A percentile compares a stretch with the other conserved stretches of the same genome.
phyloP scores from a whole-genome alignment of 2,888 invertebrate species.

The Rutpela maculata region DNA sequence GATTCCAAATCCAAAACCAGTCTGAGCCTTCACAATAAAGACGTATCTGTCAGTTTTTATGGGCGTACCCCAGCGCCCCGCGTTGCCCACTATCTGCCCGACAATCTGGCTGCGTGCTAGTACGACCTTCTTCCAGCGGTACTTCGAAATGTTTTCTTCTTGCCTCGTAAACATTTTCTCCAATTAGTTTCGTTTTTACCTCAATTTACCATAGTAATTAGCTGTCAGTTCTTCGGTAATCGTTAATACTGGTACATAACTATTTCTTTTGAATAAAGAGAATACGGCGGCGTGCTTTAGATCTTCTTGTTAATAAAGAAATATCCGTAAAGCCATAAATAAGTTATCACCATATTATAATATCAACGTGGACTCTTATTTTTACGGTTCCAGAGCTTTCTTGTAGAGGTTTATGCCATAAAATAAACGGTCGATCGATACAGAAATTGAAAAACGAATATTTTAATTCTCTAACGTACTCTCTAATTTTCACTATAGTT shows the following conservation, averaged over 20 bases:
- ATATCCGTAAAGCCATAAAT: constrained; percentile 5
- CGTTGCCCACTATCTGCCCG: constrained; percentile 63
- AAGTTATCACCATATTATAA: constrained; percentile 11
- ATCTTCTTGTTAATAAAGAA: constrained; percentile 4
- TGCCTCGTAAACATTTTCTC: constrained; percentile 31
- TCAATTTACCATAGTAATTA: constrained; percentile 31
- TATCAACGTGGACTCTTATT: background rate
- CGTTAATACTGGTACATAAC: constrained; percentile 20
- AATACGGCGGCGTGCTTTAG: constrained; percentile 4
- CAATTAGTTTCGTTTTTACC: constrained; percentile 34
- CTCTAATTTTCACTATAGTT: no score
- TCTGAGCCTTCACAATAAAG: constrained; percentile 68
- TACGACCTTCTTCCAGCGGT: constrained; percentile 30
- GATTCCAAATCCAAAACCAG: constrained; percentile 65
- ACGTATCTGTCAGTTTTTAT: constrained; percentile 73
- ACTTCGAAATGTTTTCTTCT: constrained; percentile 23
- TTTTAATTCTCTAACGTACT: no score
- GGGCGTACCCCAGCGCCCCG: constrained; percentile 67
- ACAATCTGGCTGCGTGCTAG: constrained; percentile 30
- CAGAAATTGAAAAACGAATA: no score
- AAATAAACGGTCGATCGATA: no score
- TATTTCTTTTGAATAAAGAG: constrained; percentile 15
- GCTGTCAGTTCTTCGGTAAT: constrained; percentile 28
- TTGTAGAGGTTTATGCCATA: no score
- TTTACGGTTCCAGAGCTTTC: no score